Conservation (phyloP, 2,797 vertebrate species). For the Neopelma chrysocephalum region DNA sequence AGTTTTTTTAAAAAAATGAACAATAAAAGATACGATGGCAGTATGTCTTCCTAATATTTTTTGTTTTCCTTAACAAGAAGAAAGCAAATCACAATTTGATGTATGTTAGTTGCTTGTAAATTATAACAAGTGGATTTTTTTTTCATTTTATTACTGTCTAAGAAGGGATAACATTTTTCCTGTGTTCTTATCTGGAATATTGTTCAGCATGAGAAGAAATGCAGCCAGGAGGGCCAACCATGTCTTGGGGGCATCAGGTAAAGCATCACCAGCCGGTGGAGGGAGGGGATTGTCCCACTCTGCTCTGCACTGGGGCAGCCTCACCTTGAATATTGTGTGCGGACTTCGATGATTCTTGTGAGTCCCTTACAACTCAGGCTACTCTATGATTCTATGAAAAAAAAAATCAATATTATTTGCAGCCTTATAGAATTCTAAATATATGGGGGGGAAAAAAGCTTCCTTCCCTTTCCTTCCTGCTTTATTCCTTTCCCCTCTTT, state of each 20-base stretch:
- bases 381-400: background rate
- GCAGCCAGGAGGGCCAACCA: accelerated
- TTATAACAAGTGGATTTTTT: background rate
- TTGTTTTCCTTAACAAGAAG: background rate
- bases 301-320: background rate
- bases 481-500: background rate
- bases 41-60: background rate
- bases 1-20: background rate
- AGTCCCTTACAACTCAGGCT: background rate
- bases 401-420: background rate
- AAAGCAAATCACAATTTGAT: background rate
- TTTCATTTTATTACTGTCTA: background rate
- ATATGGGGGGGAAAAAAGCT: background rate
- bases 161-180: background rate
- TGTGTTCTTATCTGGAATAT: background rate
- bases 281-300: accelerated
- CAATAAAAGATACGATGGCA: background rate
- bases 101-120: background rate
- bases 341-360: background rate
- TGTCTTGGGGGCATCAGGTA: background rate
- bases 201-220: background rate
- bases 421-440: background rate
- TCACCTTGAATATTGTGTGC: accelerated
- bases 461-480: background rate
- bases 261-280: accelerated